Evolutionary conservation across 2,113 vertebrate genomes (phyloP).

Genomic region (Pseudorasbora parva): DNA sequence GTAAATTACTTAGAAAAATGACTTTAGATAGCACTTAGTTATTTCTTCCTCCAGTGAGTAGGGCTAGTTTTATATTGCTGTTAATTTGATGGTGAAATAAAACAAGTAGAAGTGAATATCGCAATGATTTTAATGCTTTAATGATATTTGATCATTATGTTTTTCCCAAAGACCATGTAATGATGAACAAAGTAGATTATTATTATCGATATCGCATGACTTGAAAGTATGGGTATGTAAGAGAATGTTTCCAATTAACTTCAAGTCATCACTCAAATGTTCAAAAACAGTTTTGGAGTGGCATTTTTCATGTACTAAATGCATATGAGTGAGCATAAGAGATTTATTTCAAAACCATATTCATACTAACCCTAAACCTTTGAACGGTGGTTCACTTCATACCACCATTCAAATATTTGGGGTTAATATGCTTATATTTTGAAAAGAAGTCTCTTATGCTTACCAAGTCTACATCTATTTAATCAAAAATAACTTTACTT

Average conservation of each 20-base stretch:
- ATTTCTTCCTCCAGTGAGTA: constrained; percentile 25
- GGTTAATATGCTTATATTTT: neutral
- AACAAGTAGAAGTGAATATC: neutral
- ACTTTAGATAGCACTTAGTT: constrained; percentile 4
- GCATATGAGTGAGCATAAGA: too few relatives aligned
- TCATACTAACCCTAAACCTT: too few relatives aligned
- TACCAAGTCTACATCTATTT: neutral
- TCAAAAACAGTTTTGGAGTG: neutral
- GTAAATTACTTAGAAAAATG: constrained; percentile 6
- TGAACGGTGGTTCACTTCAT: too few relatives aligned
- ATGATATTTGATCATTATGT: neutral
- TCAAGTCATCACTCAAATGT: neutral
- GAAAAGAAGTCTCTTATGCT: too few relatives aligned
- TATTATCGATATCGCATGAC: neutral
- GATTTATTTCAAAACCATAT: too few relatives aligned
- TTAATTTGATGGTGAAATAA: constrained; percentile 8
- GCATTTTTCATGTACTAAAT: neutral
- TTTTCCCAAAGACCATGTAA: constrained; percentile 2
- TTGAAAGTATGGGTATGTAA: too few relatives aligned
- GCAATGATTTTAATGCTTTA: neutral
- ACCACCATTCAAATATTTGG: neutral
- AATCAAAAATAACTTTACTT: neutral
- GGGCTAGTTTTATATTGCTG: neutral
- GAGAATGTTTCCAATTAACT: too few relatives aligned
- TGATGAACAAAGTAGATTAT: neutral